Conservation (phyloP, 1,140 invertebrate species). For the Drosophila nannoptera region DNA sequence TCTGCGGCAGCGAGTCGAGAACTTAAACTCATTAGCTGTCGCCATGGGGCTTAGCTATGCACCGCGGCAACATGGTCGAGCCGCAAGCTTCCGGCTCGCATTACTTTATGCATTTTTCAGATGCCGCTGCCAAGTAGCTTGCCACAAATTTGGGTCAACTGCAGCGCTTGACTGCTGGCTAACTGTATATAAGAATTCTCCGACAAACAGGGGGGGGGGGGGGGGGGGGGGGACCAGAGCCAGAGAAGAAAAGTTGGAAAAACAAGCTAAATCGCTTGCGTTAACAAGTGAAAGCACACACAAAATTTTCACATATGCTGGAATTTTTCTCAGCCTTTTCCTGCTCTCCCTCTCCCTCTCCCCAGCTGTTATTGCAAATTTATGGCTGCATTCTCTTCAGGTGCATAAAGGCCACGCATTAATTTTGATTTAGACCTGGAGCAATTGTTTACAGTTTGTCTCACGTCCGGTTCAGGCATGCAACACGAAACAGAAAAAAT, state of each 20-base stretch:
- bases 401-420: constrained; percentile 27
- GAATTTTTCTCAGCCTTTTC: neutral
- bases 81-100: constrained; percentile 1
- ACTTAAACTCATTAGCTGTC: constrained; percentile 74
- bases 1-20: constrained; percentile 62
- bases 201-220: no score
- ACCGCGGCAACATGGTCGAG: constrained; percentile 13
- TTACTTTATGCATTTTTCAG: constrained; percentile 70
- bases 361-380: constrained; percentile 31
- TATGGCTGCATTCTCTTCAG: constrained; percentile 52
- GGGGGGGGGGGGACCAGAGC: no score
- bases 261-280: constrained; percentile 72
- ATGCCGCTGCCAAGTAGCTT: constrained; percentile 63
- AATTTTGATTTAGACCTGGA: constrained; percentile 31
- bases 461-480: constrained; percentile 8
- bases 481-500: neutral
- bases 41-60: constrained; percentile 63
- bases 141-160: constrained; percentile 72
- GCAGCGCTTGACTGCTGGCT: constrained; percentile 29
- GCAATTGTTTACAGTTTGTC: constrained; percentile 31
- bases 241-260: constrained; percentile 46
- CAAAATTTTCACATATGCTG: constrained; percentile 23
- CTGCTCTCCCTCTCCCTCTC: neutral
- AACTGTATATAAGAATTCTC: constrained; percentile 25
- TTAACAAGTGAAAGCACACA: constrained; percentile 61